Conservation (phyloP, 2,797 vertebrate genomes). For the Premnoplex brunnescens region DNA sequence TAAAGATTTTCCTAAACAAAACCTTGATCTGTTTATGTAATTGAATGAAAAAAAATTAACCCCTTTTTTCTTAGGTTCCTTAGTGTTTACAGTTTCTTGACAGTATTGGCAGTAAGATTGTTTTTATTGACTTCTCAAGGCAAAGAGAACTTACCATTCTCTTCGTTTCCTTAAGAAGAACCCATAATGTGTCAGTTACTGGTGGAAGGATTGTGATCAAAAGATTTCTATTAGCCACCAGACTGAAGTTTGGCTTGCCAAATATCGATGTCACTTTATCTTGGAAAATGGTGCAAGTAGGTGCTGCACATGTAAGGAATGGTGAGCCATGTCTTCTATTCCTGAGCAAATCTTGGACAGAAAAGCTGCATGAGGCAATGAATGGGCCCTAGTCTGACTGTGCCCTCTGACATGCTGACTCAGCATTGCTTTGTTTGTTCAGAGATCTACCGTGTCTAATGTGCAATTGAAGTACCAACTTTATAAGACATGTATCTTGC, state of each 20-base stretch:
- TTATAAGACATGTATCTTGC: background rate
- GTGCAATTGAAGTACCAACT: background rate
- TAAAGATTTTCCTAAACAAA: background rate
- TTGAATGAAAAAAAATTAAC: background rate
- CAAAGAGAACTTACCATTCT: background rate
- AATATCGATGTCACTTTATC: background rate
- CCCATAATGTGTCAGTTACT: background rate
- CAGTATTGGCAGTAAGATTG: background rate
- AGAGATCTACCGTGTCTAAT: background rate
- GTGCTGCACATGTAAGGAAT: background rate
- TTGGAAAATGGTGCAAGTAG: background rate
- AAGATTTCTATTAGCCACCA: background rate
- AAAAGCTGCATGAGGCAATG: rapidly evolving
- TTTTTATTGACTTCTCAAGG: slow-evolving; percentile 6
- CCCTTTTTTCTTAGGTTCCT: background rate
- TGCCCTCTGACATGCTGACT: background rate
- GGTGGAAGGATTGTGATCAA: background rate
- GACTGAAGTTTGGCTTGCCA: background rate
- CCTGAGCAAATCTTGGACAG: background rate
- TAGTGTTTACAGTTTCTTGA: slow-evolving; percentile 11
- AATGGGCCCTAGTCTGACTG: background rate
- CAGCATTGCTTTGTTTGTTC: background rate
- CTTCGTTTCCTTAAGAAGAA: background rate
- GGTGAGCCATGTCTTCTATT: background rate
- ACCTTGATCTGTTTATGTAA: background rate